phyloP scores from a whole-genome alignment of 2,797 vertebrate species.

The Arrhamphus sclerolepis region DNA sequence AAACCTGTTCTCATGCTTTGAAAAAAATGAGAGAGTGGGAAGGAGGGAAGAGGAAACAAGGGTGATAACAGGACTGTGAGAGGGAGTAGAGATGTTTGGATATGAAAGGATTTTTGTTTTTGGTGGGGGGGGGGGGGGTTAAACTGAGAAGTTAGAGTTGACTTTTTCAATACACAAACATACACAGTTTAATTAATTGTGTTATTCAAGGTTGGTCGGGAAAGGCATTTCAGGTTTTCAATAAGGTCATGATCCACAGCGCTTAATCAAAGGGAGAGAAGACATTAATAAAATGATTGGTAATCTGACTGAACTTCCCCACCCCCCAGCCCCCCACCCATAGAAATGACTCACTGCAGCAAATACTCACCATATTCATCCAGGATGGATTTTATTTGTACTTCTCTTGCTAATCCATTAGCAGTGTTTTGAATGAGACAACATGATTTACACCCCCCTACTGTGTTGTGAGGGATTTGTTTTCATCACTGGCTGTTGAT shows the following conservation, averaged over 20 bases:
- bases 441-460: slow-evolving; percentile 4
- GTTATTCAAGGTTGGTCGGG: slow-evolving; percentile 21
- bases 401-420: slow-evolving; percentile 23
- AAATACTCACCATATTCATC: slow-evolving; percentile 22
- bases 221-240: slow-evolving; percentile 24
- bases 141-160: slow-evolving; percentile 25
- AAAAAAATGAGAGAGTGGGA: slow-evolving; percentile 67
- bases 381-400: slow-evolving; percentile 40
- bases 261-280: slow-evolving; percentile 37
- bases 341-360: slow-evolving; percentile 41
- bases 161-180: slow-evolving; percentile 4
- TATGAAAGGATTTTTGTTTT: slow-evolving; percentile 17
- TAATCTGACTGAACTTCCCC: slow-evolving; percentile 52
- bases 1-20: slow-evolving; percentile 80
- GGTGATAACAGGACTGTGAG: slow-evolving; percentile 74
- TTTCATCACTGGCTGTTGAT: slow-evolving; percentile 30
- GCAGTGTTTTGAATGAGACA: slow-evolving; percentile 24
- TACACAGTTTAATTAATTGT: slow-evolving; percentile 11
- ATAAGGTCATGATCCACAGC: slow-evolving; percentile 22
- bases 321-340: slow-evolving; percentile 43
- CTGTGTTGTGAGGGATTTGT: slow-evolving; percentile 37
- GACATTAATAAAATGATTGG: slow-evolving; percentile 34
- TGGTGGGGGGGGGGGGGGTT: slow-evolving; percentile 20
- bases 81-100: slow-evolving; percentile 47
- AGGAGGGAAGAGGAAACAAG: slow-evolving; percentile 77